Evolutionary conservation across 2,888 invertebrate genomes (phyloP).

Genomic region (Tethea ocularis): DNA sequence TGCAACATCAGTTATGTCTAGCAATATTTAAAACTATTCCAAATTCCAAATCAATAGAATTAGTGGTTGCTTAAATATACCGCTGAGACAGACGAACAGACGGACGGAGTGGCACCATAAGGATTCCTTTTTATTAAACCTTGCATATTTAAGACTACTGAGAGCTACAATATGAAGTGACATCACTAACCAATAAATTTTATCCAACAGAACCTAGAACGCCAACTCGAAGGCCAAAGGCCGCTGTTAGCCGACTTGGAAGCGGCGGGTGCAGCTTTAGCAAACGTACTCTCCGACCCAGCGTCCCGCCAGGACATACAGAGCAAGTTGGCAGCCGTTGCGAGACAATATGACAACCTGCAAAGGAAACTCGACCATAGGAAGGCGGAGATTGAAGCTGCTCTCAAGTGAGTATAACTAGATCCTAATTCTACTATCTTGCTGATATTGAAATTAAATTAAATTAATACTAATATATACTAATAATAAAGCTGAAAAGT

Average conservation of each 20-base stretch:
- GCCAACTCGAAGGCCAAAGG: conserved; percentile 94
- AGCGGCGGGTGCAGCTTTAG: conserved; percentile 94
- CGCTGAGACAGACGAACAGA: no score
- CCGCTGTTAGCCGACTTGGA: conserved; percentile 94
- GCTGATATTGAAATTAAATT: background rate
- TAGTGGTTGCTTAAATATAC: no score
- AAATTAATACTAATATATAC: no score
- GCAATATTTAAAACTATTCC: no score
- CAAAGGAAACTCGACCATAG: conserved; percentile 95
- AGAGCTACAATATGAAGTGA: background rate
- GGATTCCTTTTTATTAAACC: no score
- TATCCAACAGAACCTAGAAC: conserved; percentile 86
- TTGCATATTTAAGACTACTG: background rate
- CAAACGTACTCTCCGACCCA: conserved; percentile 94
- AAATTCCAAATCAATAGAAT: no score
- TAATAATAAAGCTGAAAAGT: no score
- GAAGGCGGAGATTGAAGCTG: conserved; percentile 95
- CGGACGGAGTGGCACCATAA: no score
- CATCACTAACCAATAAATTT: background rate
- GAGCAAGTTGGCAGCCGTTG: conserved; percentile 93
- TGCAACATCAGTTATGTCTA: no score
- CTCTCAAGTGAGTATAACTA: conserved; percentile 80
- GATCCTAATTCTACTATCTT: background rate
- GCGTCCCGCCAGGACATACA: conserved; percentile 96
- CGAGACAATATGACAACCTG: conserved; percentile 93